Conservation (phyloP, 2,113 vertebrate species). For the Seriola aureovittata region DNA sequence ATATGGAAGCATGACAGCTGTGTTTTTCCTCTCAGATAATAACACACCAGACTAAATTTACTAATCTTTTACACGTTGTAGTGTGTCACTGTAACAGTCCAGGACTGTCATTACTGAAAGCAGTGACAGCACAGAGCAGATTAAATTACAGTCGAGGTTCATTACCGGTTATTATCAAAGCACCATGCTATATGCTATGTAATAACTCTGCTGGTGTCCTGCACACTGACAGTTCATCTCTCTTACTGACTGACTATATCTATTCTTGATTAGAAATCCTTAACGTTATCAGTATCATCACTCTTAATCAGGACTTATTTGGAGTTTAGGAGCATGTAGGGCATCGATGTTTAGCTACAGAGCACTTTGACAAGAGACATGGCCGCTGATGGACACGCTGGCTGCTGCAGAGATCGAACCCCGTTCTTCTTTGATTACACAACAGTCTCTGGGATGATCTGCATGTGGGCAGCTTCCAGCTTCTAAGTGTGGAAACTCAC, state of each 20-base stretch:
- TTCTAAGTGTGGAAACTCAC: background rate
- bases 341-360: background rate
- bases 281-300: background rate
- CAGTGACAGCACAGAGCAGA: background rate
- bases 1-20: background rate
- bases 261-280: background rate
- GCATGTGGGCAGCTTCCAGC: conserved; percentile 9
- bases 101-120: conserved; percentile 21
- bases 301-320: background rate
- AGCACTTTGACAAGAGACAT: background rate
- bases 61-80: background rate
- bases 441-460: background rate
- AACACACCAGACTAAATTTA: background rate
- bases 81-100: conserved; percentile 1
- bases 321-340: background rate
- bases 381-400: background rate
- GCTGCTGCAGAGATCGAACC: conserved; percentile 3
- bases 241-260: background rate
- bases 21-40: conserved; percentile 15
- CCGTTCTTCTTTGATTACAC: conserved; percentile 33
- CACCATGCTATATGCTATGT: background rate
- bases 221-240: background rate
- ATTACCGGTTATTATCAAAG: conserved; percentile 14
- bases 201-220: conserved; percentile 6
- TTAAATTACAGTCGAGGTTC: conserved; percentile 16